Evolutionary conservation across 2,797 vertebrate genomes (phyloP), one percentile per base, ranked within the genome.

Genomic region (Champsocephalus gunnari): DNA sequence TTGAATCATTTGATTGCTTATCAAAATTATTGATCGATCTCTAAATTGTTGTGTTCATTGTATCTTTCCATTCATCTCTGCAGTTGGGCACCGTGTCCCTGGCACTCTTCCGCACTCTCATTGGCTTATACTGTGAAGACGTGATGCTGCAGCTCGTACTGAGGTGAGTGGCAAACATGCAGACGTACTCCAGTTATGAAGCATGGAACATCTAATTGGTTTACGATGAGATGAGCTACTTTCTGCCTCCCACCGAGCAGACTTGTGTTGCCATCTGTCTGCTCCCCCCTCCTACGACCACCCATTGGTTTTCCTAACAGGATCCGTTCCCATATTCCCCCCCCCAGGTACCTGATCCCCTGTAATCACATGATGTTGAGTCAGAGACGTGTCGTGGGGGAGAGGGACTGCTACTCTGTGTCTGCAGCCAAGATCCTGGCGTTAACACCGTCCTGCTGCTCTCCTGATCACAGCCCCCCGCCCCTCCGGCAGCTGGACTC

Each of bases 361-460:
- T 99, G 98, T 92, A 99, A 97, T 90, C 97, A 99, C 93, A 97
- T 99, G 94, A 99, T 99, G 98, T 84, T 97, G 93, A 99, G 98
- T 88, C 98, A 99, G 91, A 91, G 97, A 5, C 84, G 94, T 0
- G 96, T 97, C 63, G 95, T 99, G 90, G 96, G 94, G 84, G 98
- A 99, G 86, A 94, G 95, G 83, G 98, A 99, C 89, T 98, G 95
- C 85, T 99, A 99, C 76, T 99, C 98, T 0, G 94, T 95, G n/a
- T 98, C 97, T 2, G 97, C 98, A 0, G 96, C 96, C 60, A 99
- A 95, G 90, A 95, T 99, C 76, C 95, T 99, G 34, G 94, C 97
- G 13, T 89, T 99, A 84, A 98, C 97, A 0, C 98, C 98, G 0
- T 94, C 95, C 81, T 99, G 97, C 95, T 99, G 97, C 85, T 94